Evolutionary conservation across 1,140 invertebrate species (phyloP).

Genomic region (Hypothenemus hampei): DNA sequence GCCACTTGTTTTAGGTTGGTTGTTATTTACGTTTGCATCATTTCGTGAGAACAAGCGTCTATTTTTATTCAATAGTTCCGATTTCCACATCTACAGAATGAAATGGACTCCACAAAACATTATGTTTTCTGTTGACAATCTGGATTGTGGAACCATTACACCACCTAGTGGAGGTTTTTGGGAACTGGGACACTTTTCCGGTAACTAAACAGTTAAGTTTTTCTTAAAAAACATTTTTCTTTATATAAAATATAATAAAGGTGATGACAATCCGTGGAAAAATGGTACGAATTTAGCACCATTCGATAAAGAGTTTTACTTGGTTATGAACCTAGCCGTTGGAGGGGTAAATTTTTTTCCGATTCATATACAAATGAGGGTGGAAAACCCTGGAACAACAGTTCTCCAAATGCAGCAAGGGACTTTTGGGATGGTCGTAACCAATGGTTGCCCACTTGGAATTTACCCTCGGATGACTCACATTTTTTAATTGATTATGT

Average conservation of each 20-base stretch:
- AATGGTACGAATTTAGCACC: constrained; percentile 48
- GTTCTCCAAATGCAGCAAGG: constrained; percentile 32
- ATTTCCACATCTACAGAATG: constrained; percentile 49
- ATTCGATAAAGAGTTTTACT: constrained; percentile 59
- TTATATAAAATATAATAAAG: background rate
- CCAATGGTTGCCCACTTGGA: constrained; percentile 53
- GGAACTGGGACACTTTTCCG: too few species aligned
- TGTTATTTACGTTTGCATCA: constrained; percentile 24
- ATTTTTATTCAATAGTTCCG: constrained; percentile 29
- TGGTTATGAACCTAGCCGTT: constrained; percentile 53
- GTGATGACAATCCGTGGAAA: constrained; percentile 44
- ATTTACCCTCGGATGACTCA: constrained; percentile 40
- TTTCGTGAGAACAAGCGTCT: constrained; percentile 31
- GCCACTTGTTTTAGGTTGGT: constrained; percentile 42
- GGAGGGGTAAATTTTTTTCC: constrained; percentile 47
- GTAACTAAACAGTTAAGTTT: background rate
- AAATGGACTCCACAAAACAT: constrained; percentile 47
- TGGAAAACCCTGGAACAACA: constrained; percentile 49
- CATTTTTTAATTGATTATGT: constrained; percentile 58
- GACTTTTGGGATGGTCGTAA: constrained; percentile 49
- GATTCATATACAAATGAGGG: constrained; percentile 41
- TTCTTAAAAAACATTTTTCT: background rate
- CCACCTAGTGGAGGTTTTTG: constrained; percentile 31
- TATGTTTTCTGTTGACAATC: constrained; percentile 30
- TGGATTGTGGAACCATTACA: constrained; percentile 20